A percentile compares a stretch with the other conserved stretches of the same genome.
Evolutionary conservation across 1,140 invertebrate species (phyloP).

Genomic region (Sitobion miscanthi): DNA sequence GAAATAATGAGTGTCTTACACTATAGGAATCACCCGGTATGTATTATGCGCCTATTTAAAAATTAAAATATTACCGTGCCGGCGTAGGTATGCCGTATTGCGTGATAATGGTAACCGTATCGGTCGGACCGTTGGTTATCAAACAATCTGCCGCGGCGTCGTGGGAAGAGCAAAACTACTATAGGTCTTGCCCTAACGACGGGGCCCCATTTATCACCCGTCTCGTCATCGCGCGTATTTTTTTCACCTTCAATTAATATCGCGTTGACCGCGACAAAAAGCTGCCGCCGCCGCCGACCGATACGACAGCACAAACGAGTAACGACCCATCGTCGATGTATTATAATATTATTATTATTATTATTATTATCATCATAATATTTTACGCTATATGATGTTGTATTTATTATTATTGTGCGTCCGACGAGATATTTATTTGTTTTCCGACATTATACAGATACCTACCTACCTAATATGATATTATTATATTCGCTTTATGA

Average conservation of each 20-base stretch:
- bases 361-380: neutral
- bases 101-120: neutral
- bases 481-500: neutral
- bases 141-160: neutral
- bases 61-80: neutral
- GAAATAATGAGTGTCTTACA: no score
- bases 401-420: slow-evolving; percentile 3
- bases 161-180: slow-evolving; percentile 18
- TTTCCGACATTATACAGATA: neutral
- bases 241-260: slow-evolving; percentile 24
- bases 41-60: neutral
- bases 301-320: neutral
- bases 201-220: neutral
- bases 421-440: slow-evolving; percentile 7
- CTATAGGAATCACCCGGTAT: neutral
- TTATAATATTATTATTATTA: slow-evolving; percentile 7
- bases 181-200: neutral
- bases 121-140: neutral
- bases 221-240: slow-evolving; percentile 18
- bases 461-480: neutral
- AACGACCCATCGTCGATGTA: neutral
- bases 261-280: slow-evolving; percentile 25
- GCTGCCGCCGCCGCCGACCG: neutral
- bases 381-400: neutral
- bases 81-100: neutral